phyloP scores from a whole-genome alignment of 2,113 vertebrate species.

The Gadus macrocephalus region DNA sequence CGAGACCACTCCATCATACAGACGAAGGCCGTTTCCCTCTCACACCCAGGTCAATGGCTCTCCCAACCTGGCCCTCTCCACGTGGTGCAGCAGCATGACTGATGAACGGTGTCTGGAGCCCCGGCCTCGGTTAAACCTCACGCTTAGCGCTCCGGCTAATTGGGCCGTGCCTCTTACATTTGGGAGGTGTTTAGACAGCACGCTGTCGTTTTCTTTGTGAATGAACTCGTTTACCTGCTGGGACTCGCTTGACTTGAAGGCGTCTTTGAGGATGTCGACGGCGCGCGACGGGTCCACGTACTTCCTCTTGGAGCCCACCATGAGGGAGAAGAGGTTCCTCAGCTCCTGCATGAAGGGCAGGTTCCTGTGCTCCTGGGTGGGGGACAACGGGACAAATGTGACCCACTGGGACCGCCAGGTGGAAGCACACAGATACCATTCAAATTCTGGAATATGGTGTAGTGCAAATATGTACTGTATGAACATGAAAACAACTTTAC shows the following conservation, averaged over 20 bases:
- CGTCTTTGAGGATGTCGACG: constrained; percentile 97
- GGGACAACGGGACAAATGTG: neutral
- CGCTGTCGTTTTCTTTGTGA: neutral
- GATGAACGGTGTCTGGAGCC: constrained; percentile 37
- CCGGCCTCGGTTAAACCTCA: constrained; percentile 30
- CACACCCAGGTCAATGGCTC: constrained; percentile 49
- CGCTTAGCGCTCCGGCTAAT: neutral
- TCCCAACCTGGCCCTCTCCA: constrained; percentile 28
- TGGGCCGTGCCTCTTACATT: constrained; percentile 4
- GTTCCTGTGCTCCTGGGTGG: constrained; percentile 88
- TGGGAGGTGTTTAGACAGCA: constrained; percentile 12
- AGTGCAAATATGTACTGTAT: neutral
- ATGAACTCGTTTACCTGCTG: constrained; percentile 83
- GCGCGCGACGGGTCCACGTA: constrained; percentile 97
- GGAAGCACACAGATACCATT: too few species aligned
- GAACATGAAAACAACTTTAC: neutral
- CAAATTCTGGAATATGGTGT: too few species aligned
- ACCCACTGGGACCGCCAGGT: too few species aligned
- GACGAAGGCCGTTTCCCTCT: constrained; percentile 19
- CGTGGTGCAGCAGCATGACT: constrained; percentile 38
- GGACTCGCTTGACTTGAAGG: constrained; percentile 95
- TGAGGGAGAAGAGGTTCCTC: constrained; percentile 90
- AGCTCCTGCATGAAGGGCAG: constrained; percentile 97
- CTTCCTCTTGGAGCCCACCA: constrained; percentile 95
- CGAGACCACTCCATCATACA: constrained; percentile 17